phyloP scores from a whole-genome alignment of 2,888 invertebrate species.

The Hirtodrosophila confusa region DNA sequence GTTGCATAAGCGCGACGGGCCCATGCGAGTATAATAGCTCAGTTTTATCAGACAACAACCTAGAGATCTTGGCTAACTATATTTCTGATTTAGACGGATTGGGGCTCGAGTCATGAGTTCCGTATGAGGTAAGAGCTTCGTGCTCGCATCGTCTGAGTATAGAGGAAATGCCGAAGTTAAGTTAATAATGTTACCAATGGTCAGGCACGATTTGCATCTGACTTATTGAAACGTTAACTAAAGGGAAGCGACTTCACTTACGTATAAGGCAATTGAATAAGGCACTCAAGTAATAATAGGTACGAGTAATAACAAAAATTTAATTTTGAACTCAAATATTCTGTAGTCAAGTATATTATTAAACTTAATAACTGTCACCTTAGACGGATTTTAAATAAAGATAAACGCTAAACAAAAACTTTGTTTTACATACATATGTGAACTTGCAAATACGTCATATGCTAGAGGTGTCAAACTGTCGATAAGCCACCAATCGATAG shows the following conservation, averaged over 20 bases:
- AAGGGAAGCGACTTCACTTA: constrained; percentile 3
- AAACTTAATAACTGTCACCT: no score
- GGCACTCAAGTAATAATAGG: neutral
- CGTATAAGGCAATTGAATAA: neutral
- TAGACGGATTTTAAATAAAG: no score
- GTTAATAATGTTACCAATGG: constrained; percentile 13
- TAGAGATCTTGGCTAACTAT: neutral
- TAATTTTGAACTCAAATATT: no score
- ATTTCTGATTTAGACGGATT: constrained; percentile 1
- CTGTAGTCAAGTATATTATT: no score
- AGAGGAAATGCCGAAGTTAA: constrained; percentile 30
- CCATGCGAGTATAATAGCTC: neutral
- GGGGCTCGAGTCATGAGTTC: constrained; percentile 23
- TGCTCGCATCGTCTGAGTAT: constrained; percentile 9
- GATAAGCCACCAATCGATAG: no score
- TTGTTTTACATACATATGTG: no score
- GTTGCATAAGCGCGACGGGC: constrained; percentile 29
- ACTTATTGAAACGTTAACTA: constrained; percentile 32
- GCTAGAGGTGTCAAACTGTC: no score
- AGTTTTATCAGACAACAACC: constrained; percentile 3
- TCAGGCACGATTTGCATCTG: constrained; percentile 36
- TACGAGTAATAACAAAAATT: no score
- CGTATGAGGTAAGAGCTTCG: constrained; percentile 29
- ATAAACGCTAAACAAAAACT: no score
- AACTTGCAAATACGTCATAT: no score